A percentile compares a stretch with the other conserved stretches of the same genome.
Conservation (phyloP, 2,888 invertebrate genomes). For the Spisula subtruncata region DNA sequence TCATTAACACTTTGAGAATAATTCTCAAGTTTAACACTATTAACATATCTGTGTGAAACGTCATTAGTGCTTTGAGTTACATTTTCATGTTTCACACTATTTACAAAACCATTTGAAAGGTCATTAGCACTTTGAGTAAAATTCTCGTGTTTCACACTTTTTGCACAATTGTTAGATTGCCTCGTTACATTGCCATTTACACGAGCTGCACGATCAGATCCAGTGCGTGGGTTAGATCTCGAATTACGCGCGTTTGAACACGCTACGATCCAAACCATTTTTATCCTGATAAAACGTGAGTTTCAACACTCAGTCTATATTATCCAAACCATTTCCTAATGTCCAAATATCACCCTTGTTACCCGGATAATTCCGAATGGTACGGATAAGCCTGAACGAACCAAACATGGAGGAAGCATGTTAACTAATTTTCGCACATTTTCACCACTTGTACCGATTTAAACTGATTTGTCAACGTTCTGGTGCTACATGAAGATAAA, state of each 20-base stretch:
- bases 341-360: no score
- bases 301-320: no score
- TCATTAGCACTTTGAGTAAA: not conserved
- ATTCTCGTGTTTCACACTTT: conserved; percentile 12
- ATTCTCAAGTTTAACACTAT: not conserved
- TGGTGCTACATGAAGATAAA: no score
- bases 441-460: no score
- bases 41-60: not conserved
- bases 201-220: not conserved
- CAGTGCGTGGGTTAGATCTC: not conserved
- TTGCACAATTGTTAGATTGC: not conserved
- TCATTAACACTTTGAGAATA: not conserved
- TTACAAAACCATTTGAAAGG: not conserved
- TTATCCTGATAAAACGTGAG: not conserved
- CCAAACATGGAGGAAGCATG: no score
- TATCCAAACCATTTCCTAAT: no score
- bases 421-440: no score
- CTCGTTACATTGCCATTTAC: not conserved
- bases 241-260: conserved; percentile 17
- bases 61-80: not conserved
- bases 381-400: no score
- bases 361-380: no score
- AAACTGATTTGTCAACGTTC: no score
- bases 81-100: not conserved
- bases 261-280: conserved; percentile 26